Evolutionary conservation across 1,140 invertebrate species (phyloP).

Genomic region (Leptoteleia sp.): DNA sequence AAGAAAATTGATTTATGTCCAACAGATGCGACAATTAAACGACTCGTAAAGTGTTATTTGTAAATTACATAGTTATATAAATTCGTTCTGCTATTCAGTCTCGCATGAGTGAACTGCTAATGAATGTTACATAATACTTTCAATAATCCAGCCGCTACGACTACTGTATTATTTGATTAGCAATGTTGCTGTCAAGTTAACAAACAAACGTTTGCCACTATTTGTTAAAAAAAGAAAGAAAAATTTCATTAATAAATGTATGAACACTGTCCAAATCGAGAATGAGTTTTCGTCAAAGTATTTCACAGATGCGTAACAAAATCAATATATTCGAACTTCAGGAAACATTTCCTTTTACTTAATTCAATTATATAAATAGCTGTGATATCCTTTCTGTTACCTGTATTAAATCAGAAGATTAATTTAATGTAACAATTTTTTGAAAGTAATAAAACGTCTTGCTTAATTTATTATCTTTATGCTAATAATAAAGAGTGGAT

Average conservation of each 20-base stretch:
- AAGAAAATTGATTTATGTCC: constrained; percentile 36
- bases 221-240: too few relatives aligned
- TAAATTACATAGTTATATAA: constrained; percentile 28
- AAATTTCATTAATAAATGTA: too few relatives aligned
- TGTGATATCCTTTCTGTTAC: too few relatives aligned
- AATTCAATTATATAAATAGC: too few relatives aligned
- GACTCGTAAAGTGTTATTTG: constrained; percentile 24
- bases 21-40: constrained; percentile 38
- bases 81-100: constrained; percentile 23
- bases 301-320: constrained; percentile 4
- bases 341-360: too few relatives aligned
- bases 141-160: background rate
- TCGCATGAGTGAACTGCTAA: constrained; percentile 10
- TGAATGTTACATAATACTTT: constrained; percentile 15
- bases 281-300: background rate
- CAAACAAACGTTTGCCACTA: background rate
- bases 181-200: background rate
- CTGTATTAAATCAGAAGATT: too few relatives aligned
- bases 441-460: too few relatives aligned
- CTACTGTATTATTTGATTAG: constrained; percentile 1
- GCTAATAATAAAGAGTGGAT: too few relatives aligned
- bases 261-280: too few relatives aligned
- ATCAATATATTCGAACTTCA: too few relatives aligned
- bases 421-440: too few relatives aligned
- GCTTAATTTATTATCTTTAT: too few relatives aligned